Evolutionary conservation across 2,113 vertebrate genomes (phyloP).

Genomic region (Hippocampus comes): DNA sequence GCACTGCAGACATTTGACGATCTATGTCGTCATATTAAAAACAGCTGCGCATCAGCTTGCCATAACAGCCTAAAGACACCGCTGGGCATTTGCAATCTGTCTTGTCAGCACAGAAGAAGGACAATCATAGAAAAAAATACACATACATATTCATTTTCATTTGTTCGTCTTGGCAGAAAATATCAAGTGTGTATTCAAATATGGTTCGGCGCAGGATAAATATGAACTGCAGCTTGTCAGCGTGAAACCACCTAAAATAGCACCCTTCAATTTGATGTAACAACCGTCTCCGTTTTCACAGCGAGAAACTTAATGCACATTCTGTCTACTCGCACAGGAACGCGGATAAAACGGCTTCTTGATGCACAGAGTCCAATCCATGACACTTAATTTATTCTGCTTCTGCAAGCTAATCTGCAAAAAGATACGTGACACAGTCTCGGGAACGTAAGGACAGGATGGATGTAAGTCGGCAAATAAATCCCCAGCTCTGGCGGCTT

Average conservation of each 20-base stretch:
- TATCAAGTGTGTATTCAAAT: slow-evolving; percentile 7
- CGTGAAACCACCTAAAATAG: slow-evolving; percentile 16
- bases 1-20: neutral
- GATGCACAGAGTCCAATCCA: slow-evolving; percentile 33
- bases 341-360: slow-evolving; percentile 30
- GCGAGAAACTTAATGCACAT: slow-evolving; percentile 33
- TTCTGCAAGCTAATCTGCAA: slow-evolving; percentile 45
- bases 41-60: neutral
- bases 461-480: slow-evolving; percentile 26
- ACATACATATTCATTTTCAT: slow-evolving; percentile 10
- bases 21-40: neutral
- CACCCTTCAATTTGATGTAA: slow-evolving; percentile 21
- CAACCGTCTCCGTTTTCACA: slow-evolving; percentile 28
- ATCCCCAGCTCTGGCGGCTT: slow-evolving; percentile 9
- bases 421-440: slow-evolving; percentile 16
- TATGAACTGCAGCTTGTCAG: slow-evolving; percentile 25
- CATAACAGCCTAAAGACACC: neutral
- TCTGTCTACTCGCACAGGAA: slow-evolving; percentile 10
- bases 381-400: slow-evolving; percentile 53
- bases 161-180: slow-evolving; percentile 4
- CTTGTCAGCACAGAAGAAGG: neutral
- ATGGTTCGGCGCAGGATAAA: neutral
- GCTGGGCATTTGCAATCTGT: neutral
- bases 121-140: neutral
- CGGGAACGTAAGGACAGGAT: slow-evolving; percentile 14